Evolutionary conservation across 2,797 vertebrate species (phyloP).

Genomic region (Sebastes baramenuke): DNA sequence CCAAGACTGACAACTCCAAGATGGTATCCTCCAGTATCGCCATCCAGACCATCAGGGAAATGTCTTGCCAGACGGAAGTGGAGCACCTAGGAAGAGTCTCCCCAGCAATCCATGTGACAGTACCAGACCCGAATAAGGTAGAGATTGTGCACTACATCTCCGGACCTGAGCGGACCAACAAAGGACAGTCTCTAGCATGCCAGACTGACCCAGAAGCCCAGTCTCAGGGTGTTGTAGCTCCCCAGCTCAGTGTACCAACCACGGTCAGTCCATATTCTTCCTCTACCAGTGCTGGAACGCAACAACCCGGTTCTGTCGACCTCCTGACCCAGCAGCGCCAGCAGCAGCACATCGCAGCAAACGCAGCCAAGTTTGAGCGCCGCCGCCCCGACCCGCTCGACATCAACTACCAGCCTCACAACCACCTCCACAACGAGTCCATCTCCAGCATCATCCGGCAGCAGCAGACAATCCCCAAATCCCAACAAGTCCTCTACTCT

Average conservation of each 20-base stretch:
- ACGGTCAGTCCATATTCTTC: conserved; percentile 92
- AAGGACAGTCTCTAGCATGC: conserved; percentile 95
- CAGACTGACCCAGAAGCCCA: conserved; percentile 94
- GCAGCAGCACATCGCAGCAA: conserved; percentile 76
- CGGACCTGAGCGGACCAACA: conserved; percentile 94
- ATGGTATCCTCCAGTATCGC: conserved; percentile 89
- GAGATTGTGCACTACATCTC: conserved; percentile 98
- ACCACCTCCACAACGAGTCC: conserved; percentile 91
- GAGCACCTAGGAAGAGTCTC: conserved; percentile 92
- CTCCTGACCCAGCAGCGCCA: conserved; percentile 84
- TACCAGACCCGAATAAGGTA: conserved; percentile 92
- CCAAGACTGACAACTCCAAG: conserved; percentile 68
- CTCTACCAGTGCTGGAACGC: conserved; percentile 78
- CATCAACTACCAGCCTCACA: conserved; percentile 93
- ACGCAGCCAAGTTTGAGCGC: conserved; percentile 89
- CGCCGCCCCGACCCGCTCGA: conserved; percentile 96
- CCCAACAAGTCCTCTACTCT: conserved; percentile 97
- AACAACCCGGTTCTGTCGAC: conserved; percentile 88
- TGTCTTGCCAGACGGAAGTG: conserved; percentile 95
- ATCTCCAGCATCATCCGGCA: conserved; percentile 94
- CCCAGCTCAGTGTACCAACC: conserved; percentile 91
- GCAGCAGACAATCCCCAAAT: conserved; percentile 87
- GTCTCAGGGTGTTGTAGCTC: conserved; percentile 89
- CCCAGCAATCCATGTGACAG: conserved; percentile 94
- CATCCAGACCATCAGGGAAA: conserved; percentile 95